phyloP scores from a whole-genome alignment of 2,888 invertebrate genomes.

The Endomychus coccineus region DNA sequence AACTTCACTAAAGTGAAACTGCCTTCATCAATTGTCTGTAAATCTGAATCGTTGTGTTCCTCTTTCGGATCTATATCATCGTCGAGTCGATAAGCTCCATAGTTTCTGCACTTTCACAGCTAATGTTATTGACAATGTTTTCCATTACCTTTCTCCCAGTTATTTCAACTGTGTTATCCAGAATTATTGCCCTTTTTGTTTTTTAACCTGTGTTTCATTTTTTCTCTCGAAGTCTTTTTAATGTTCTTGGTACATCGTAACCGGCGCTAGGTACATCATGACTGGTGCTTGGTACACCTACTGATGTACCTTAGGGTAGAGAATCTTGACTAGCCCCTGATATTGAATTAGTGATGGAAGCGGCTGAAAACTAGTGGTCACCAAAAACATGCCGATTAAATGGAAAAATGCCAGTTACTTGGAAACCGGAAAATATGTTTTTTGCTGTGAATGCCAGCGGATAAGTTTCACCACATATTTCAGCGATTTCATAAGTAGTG shows the following conservation, averaged over 20 bases:
- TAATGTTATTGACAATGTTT: neutral
- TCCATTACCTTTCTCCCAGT: neutral
- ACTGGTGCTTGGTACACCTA: conserved; percentile 1
- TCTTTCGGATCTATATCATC: neutral
- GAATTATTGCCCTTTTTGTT: neutral
- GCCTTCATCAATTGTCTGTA: neutral
- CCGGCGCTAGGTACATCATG: neutral
- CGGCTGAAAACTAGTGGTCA: conserved; percentile 1
- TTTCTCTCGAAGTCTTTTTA: too few species aligned
- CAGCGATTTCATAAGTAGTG: too few species aligned
- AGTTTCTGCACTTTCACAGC: neutral
- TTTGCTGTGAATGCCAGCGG: too few species aligned
- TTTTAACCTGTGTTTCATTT: too few species aligned
- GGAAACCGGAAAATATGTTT: too few species aligned
- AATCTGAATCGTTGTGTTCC: neutral
- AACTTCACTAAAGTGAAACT: neutral
- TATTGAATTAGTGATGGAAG: conserved; percentile 2
- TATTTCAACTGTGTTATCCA: neutral
- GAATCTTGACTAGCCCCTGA: neutral
- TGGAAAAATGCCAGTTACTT: too few species aligned
- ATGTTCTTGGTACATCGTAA: conserved; percentile 1
- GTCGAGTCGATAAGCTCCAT: neutral
- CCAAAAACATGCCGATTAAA: too few species aligned
- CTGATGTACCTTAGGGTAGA: neutral
- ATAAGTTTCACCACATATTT: too few species aligned